Conservation (phyloP, 53 echinoderm and acorn worm genomes). For the Mesocentrotus franciscanus region DNA sequence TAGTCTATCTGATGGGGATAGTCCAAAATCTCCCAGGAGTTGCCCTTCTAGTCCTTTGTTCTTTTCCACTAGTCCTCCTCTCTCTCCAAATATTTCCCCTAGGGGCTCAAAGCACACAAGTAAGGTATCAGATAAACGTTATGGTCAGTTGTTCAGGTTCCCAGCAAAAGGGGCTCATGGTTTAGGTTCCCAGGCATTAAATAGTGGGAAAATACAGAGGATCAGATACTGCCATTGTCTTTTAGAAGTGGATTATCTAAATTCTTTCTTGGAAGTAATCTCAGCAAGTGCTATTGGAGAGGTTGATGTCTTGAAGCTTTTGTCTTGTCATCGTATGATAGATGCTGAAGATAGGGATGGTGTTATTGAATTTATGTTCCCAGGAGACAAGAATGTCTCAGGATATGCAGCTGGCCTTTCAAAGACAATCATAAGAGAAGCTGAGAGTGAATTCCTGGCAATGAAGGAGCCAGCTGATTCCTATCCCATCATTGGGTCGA, state of each 20-base stretch:
- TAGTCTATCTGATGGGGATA: conserved; percentile 19
- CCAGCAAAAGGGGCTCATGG: conserved; percentile 2
- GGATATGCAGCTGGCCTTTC: conserved; percentile 55
- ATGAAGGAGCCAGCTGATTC: conserved; percentile 54
- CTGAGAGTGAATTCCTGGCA: conserved; percentile 58
- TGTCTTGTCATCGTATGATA: conserved; percentile 63
- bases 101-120: conserved; percentile 35
- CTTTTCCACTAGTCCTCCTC: conserved; percentile 58
- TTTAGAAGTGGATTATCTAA: conserved; percentile 57
- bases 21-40: conserved; percentile 46
- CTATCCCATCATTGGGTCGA: conserved; percentile 12
- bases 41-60: conserved; percentile 61
- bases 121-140: conserved; percentile 13
- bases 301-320: background rate
- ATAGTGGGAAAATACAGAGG: conserved; percentile 32
- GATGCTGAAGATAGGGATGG: conserved; percentile 64
- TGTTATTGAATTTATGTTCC: background rate
- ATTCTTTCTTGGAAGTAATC: conserved; percentile 55
- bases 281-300: conserved; percentile 2
- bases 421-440: conserved; percentile 47
- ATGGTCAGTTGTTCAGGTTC: conserved; percentile 53
- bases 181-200: conserved; percentile 1
- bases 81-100: conserved; percentile 47
- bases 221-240: conserved; percentile 58
- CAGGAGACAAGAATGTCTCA: background rate